Percentiles rank a stretch among this genome's conserved stretches.
Conservation (phyloP, 2,797 vertebrate genomes). For the Scolopax bukidnonensis region DNA sequence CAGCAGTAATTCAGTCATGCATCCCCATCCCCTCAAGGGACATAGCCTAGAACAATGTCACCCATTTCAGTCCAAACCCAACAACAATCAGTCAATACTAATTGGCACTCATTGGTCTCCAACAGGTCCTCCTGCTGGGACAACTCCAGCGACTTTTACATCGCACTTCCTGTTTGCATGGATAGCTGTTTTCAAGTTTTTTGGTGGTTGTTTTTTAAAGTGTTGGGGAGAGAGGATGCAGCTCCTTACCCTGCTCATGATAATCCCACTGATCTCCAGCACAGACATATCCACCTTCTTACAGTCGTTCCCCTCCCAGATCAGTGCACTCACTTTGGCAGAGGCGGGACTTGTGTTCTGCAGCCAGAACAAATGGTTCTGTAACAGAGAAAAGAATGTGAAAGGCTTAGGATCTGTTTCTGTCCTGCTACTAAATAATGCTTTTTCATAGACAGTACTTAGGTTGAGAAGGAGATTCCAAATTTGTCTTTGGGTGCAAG, state of each 20-base stretch:
- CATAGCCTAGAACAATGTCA: not conserved
- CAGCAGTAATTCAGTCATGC: not conserved
- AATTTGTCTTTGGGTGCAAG: not conserved
- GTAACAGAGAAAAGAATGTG: not conserved
- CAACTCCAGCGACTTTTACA: not conserved
- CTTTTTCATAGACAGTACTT: not conserved
- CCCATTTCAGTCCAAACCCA: not conserved
- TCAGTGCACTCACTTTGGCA: constrained; percentile 93
- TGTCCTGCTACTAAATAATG: not conserved
- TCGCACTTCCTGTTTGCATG: fast-evolving
- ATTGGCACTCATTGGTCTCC: not conserved
- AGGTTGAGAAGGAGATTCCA: not conserved
- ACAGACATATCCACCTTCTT: constrained; percentile 98
- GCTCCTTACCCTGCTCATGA: constrained; percentile 89
- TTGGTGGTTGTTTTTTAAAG: not conserved
- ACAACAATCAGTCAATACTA: not conserved
- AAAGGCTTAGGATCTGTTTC: not conserved
- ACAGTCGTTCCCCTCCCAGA: constrained; percentile 97
- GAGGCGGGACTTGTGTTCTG: constrained; percentile 93
- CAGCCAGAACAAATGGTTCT: constrained; percentile 95
- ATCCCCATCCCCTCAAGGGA: not conserved
- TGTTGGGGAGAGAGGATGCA: not conserved
- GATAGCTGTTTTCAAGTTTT: not conserved
- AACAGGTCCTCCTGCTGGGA: not conserved
- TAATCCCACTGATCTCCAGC: constrained; percentile 96